phyloP scores from a whole-genome alignment of 2,888 invertebrate species.

The Anagyrus pseudococci region DNA sequence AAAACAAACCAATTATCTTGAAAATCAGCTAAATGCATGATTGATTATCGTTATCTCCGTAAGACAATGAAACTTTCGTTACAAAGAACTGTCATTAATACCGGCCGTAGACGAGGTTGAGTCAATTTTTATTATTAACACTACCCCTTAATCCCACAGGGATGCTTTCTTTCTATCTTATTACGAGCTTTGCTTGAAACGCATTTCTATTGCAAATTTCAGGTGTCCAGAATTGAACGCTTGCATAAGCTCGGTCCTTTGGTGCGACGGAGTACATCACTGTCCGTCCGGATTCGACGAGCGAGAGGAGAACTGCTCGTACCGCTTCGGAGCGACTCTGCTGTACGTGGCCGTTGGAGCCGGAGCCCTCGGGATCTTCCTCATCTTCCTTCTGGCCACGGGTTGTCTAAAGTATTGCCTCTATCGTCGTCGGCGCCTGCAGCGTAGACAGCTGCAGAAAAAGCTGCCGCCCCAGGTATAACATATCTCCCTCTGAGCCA shows the following conservation, averaged over 20 bases:
- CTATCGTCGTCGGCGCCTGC: constrained; percentile 62
- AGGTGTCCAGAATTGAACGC: constrained; percentile 84
- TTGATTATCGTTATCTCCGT: no score
- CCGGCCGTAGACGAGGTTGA: no score
- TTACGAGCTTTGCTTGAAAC: no score
- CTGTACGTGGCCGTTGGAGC: constrained; percentile 72
- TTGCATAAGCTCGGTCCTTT: constrained; percentile 77
- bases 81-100: no score
- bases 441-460: constrained; percentile 60
- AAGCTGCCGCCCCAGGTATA: constrained; percentile 45
- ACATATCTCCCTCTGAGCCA: no score
- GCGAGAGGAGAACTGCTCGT: constrained; percentile 77
- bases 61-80: no score
- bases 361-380: constrained; percentile 69
- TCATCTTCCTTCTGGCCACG: constrained; percentile 68
- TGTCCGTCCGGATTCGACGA: constrained; percentile 85
- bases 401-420: constrained; percentile 67
- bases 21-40: no score
- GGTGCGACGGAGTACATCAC: constrained; percentile 82
- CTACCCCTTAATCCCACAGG: no score
- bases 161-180: no score
- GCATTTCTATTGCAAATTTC: background rate
- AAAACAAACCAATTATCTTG: no score
- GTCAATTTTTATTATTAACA: no score
- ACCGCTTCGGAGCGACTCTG: constrained; percentile 72